Evolutionary conservation across 2,113 vertebrate genomes (phyloP), one percentile per base, ranked within the genome.

Genomic region (Carollia perspicillata): DNA sequence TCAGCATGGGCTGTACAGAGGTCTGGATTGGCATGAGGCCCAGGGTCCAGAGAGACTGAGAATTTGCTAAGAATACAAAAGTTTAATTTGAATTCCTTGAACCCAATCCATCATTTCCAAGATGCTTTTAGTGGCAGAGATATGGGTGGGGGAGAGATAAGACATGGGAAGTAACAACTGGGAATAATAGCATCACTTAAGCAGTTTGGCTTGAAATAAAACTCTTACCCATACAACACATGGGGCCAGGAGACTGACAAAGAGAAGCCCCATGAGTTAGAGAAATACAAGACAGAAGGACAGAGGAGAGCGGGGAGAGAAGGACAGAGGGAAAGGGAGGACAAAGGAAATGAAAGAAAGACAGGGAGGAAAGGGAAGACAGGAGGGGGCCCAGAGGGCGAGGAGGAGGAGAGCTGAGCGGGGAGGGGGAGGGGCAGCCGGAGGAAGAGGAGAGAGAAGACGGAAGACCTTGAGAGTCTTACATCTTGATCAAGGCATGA

Each of bases 401-500:
- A 72, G 71, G 63, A 68, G 66, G 18, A 68, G 40, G 28, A 17
- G 75, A 40, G 42, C 37, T 33, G 44, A 71, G 85, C 33, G 0
- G 3, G 77, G 44, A 71, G 53, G 33, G 44, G 8, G 44, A 40
- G 51, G 42, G 75, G 55, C 40, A 1, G 37, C 7, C 14, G 72
- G 66, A 89, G 94, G 51, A 92, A 90, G 90, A 95, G 95, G 89
- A 65, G 65, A 72, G 83, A 88, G 94, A 96, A 95, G 98, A 72
- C 93, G 55, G 97, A 96, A 96, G 97, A 94, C 97, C 96, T 96
- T 0, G 26, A 96, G 90, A 98, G 97, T 98, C 98, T 99, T 99
- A 99, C 98, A 99, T 99, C 99, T 99, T 99, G 99, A 99, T 99
- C 99, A 99, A 99, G 98, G 99, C 98, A 99, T 99, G 99, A 99